Conservation (phyloP, 2,888 invertebrate genomes). For the Sicus ferrugineus region DNA sequence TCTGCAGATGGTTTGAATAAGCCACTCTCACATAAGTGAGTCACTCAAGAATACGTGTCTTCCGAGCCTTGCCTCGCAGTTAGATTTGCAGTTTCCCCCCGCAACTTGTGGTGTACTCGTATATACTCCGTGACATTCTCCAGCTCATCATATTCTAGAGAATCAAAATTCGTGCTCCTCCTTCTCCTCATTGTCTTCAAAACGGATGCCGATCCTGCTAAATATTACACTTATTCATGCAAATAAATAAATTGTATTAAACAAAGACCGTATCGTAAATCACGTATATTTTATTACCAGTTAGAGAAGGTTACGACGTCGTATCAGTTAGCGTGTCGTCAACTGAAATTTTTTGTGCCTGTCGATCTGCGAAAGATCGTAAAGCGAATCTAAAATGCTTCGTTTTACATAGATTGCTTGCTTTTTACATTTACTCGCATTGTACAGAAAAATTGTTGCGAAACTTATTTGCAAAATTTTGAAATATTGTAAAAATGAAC, state of each 20-base stretch:
- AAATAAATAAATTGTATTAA: constrained; percentile 6
- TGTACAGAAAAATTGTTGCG: too few species aligned
- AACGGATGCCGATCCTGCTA: background rate
- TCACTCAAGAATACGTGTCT: constrained; percentile 31
- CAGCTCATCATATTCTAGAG: constrained; percentile 28
- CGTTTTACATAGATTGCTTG: too few species aligned
- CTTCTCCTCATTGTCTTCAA: background rate
- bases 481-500: too few species aligned
- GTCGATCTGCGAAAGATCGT: too few species aligned
- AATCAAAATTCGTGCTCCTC: constrained; percentile 26
- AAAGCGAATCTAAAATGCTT: too few species aligned
- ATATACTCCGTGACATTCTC: constrained; percentile 38
- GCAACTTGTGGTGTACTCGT: constrained; percentile 32
- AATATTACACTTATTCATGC: background rate
- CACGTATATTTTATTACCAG: constrained; percentile 22
- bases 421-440: too few species aligned
- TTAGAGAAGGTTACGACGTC: constrained; percentile 23
- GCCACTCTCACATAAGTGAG: constrained; percentile 36
- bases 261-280: background rate
- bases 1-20: constrained; percentile 30
- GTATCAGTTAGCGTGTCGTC: background rate
- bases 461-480: too few species aligned
- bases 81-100: constrained; percentile 9
- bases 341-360: too few species aligned
- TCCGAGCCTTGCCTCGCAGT: constrained; percentile 4